Percentiles rank a stretch among this genome's conserved stretches.
Conservation (phyloP, 2,888 invertebrate species). For the Strigamia transsilvanica region DNA sequence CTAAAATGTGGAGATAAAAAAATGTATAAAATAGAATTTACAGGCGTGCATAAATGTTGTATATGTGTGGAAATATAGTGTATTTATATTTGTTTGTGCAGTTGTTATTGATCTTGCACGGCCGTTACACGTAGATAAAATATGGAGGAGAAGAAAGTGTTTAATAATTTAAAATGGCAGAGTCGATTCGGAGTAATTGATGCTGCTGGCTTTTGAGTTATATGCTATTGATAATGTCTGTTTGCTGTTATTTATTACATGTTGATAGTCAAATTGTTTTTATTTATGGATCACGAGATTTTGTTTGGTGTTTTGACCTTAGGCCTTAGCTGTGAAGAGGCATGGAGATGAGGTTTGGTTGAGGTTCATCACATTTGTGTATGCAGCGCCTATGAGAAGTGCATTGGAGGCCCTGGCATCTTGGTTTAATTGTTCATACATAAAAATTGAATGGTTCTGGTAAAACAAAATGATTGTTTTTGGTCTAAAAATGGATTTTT, state of each 20-base stretch:
- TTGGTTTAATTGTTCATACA: too few species aligned
- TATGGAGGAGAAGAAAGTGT: not conserved
- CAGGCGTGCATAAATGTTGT: not conserved
- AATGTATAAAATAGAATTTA: not conserved
- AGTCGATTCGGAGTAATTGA: not conserved
- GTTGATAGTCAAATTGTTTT: slow-evolving; percentile 22
- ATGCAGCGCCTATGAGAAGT: too few species aligned
- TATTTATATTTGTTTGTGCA: not conserved
- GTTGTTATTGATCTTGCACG: not conserved
- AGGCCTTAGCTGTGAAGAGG: not conserved
- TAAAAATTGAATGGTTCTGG: too few species aligned
- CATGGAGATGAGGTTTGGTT: too few species aligned
- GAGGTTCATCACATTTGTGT: too few species aligned
- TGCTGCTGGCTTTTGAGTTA: not conserved
- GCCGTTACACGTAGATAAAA: not conserved
- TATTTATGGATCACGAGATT: slow-evolving; percentile 15
- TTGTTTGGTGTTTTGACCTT: not conserved
- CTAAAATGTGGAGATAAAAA: not conserved
- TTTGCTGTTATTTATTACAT: not conserved
- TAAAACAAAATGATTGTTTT: too few species aligned
- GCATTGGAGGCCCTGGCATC: too few species aligned
- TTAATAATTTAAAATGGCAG: not conserved
- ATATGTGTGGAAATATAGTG: not conserved
- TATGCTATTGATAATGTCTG: not conserved
- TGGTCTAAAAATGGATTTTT: too few species aligned